Evolutionary conservation across 2,797 vertebrate genomes (phyloP).

Genomic region (Acrossocheilus wenchowensis): DNA sequence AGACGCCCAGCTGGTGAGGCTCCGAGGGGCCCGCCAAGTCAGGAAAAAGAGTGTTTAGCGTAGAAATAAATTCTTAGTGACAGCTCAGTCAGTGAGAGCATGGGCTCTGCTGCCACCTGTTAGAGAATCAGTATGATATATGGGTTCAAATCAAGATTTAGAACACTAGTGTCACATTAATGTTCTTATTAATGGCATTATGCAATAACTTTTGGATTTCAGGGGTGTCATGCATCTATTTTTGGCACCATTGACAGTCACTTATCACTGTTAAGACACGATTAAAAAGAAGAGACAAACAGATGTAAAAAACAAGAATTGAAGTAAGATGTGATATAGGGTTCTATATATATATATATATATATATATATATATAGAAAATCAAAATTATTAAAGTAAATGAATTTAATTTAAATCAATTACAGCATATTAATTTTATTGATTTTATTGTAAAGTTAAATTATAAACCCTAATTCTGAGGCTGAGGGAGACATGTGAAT

Average conservation of each 20-base stretch:
- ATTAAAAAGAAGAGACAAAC: background rate
- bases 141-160: background rate
- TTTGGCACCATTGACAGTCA: background rate
- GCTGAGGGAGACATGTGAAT: background rate
- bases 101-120: conserved; percentile 52
- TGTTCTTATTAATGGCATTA: background rate
- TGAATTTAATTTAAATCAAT: too few species aligned
- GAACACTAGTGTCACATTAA: background rate
- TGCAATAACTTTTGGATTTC: background rate
- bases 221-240: background rate
- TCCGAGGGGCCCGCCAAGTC: conserved; percentile 45
- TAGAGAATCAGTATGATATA: background rate
- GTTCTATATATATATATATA: too few species aligned
- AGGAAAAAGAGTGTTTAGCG: conserved; percentile 44
- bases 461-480: background rate
- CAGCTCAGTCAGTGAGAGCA: conserved; percentile 51
- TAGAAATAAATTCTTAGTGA: conserved; percentile 60
- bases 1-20: conserved; percentile 63
- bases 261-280: background rate
- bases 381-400: too few species aligned
- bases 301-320: too few species aligned
- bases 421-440: too few species aligned
- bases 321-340: too few species aligned
- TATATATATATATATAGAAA: too few species aligned
- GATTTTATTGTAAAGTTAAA: too few species aligned